phyloP scores from a whole-genome alignment of 2,797 vertebrate species.

The Streptopelia turtur region DNA sequence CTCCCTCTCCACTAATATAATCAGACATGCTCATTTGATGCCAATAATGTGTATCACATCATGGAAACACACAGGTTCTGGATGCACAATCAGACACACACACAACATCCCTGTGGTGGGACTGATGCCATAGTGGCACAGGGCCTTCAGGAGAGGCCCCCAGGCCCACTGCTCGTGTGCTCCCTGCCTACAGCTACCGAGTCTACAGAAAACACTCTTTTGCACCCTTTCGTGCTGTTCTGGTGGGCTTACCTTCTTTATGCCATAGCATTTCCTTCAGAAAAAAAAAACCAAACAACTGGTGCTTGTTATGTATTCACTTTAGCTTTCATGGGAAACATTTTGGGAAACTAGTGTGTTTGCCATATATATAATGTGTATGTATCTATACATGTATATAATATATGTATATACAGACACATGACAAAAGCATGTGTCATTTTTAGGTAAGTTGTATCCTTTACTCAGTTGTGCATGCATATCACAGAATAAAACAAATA shows the following conservation, averaged over 20 bases:
- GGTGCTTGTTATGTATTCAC: rapidly evolving
- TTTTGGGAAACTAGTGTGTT: background rate
- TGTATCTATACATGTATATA: too few species aligned
- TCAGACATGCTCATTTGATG: rapidly evolving
- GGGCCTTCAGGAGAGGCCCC: background rate
- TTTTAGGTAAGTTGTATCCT: background rate
- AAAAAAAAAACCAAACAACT: background rate
- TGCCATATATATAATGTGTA: background rate
- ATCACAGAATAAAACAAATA: background rate
- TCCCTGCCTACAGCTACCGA: background rate
- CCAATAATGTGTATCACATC: background rate
- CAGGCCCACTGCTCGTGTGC: rapidly evolving
- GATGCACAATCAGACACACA: rapidly evolving
- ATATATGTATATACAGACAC: background rate
- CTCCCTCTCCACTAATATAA: background rate
- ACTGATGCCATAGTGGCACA: rapidly evolving
- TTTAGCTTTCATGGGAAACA: background rate
- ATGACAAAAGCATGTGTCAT: background rate
- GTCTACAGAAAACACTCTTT: background rate
- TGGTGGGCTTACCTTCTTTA: background rate
- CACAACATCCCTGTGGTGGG: background rate
- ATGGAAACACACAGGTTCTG: background rate
- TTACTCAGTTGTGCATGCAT: background rate
- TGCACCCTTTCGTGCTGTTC: background rate
- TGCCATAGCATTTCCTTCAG: background rate